A percentile compares a stretch with the other conserved stretches of the same genome.
Evolutionary conservation across 2,888 invertebrate genomes (phyloP).

Genomic region (Stegophylla sp.): DNA sequence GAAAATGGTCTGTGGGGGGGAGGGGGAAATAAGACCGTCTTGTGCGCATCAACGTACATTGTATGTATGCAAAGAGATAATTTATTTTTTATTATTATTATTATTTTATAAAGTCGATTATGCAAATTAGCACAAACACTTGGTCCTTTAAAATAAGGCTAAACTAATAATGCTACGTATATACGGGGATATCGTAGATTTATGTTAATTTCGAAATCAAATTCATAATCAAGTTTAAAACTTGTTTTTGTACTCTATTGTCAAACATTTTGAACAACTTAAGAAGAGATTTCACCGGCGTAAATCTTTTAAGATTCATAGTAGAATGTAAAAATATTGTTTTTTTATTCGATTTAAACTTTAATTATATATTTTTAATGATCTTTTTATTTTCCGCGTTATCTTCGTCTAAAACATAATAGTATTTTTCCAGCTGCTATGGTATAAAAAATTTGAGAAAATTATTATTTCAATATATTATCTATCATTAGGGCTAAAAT

Average conservation of each 20-base stretch:
- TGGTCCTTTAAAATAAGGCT: not conserved
- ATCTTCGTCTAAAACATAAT: too few species aligned
- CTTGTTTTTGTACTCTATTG: constrained; percentile 13
- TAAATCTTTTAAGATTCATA: not conserved
- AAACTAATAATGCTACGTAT: not conserved
- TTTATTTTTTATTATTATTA: not conserved
- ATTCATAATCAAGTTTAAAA: constrained; percentile 22
- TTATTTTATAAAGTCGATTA: not conserved
- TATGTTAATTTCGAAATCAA: constrained; percentile 26
- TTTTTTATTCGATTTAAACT: too few species aligned
- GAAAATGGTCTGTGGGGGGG: too few species aligned
- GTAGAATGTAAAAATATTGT: not conserved
- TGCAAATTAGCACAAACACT: not conserved
- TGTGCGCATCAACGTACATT: too few species aligned
- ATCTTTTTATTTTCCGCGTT: too few species aligned
- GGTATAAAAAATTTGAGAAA: too few species aligned
- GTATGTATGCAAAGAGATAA: too few species aligned
- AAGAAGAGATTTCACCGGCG: not conserved
- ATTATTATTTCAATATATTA: too few species aligned
- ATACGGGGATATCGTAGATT: not conserved
- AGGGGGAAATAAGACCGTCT: too few species aligned
- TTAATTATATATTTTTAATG: too few species aligned
- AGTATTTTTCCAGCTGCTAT: too few species aligned
- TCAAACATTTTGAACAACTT: not conserved
- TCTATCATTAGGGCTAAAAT: too few species aligned